phyloP scores from a whole-genome alignment of 30 jellyfish, hydroid and myxozoan genomes.

The Rhopilema esculentum region DNA sequence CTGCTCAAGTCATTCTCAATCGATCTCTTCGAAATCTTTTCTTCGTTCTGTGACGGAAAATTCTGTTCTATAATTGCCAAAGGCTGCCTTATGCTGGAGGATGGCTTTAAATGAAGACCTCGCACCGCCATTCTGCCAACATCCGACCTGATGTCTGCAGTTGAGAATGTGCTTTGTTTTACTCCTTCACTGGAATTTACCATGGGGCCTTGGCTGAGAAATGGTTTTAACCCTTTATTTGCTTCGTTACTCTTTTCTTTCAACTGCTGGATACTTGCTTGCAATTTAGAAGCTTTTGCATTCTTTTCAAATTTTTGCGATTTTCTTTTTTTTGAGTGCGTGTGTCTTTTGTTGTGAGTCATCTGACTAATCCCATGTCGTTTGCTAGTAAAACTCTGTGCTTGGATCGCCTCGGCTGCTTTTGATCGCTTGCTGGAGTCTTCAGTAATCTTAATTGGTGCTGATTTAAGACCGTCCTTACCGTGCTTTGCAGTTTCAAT shows the following conservation, averaged over 20 bases:
- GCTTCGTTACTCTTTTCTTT: neutral
- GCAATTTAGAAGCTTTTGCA: neutral
- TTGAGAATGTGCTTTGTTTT: constrained; percentile 39
- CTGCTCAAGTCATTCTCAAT: constrained; percentile 30
- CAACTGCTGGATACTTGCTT: neutral
- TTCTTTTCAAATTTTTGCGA: neutral
- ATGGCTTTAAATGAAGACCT: neutral
- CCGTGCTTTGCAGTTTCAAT: neutral
- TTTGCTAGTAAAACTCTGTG: neutral
- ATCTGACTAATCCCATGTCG: neutral
- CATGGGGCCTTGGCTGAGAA: constrained; percentile 13
- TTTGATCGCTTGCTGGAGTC: neutral
- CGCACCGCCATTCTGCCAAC: neutral
- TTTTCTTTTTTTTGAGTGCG: neutral
- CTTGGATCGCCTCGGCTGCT: neutral
- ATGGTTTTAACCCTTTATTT: neutral
- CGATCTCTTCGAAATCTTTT: constrained; percentile 11
- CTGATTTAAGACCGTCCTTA: neutral
- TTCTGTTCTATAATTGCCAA: neutral
- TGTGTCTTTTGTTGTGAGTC: neutral
- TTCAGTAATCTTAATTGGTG: neutral
- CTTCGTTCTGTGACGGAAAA: neutral
- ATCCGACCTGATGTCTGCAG: constrained; percentile 55
- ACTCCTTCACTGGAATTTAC: constrained; percentile 65
- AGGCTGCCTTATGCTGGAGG: neutral